A percentile compares a stretch with the other conserved stretches of the same genome.
phyloP scores from a whole-genome alignment of 2,797 vertebrate species.

The Lateolabrax maculatus region DNA sequence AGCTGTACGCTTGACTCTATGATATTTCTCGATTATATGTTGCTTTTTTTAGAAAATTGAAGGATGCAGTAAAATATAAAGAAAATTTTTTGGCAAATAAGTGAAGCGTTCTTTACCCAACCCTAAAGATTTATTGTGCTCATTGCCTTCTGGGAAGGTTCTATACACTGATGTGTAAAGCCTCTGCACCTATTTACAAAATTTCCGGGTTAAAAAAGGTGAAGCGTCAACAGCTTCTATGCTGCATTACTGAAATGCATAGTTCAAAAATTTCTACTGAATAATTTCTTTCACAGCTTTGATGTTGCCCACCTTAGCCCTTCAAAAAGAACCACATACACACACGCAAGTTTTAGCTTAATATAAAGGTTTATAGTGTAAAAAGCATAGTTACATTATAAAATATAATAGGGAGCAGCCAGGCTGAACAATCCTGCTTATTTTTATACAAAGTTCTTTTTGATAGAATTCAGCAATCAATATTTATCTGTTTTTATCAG shows the following conservation, averaged over 20 bases:
- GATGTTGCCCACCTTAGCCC: constrained; percentile 69
- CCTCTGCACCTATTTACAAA: constrained; percentile 71
- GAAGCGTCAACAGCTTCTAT: constrained; percentile 79
- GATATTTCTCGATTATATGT: constrained; percentile 53
- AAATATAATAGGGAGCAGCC: constrained; percentile 59
- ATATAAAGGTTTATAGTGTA: constrained; percentile 59
- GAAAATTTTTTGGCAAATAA: constrained; percentile 60
- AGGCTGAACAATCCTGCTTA: constrained; percentile 78
- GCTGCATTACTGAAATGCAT: constrained; percentile 72
- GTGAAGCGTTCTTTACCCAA: constrained; percentile 59
- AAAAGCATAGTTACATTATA: constrained; percentile 58
- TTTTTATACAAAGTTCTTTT: constrained; percentile 85
- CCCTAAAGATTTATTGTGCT: constrained; percentile 58
- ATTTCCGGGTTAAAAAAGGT: constrained; percentile 74
- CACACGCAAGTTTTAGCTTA: constrained; percentile 38
- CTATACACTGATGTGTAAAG: constrained; percentile 68
- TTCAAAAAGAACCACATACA: constrained; percentile 56
- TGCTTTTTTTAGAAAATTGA: constrained; percentile 51
- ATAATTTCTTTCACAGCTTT: constrained; percentile 67
- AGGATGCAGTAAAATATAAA: constrained; percentile 57
- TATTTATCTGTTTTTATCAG: constrained; percentile 76
- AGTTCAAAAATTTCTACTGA: constrained; percentile 67
- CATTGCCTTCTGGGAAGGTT: constrained; percentile 84
- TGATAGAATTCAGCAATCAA: constrained; percentile 77
- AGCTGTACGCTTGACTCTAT: constrained; percentile 47